These are phyloP conservation scores for Sarcophaga subvicina DNA, from an alignment of 2,888 invertebrate species.

Conservation along the genomic window DNA sequence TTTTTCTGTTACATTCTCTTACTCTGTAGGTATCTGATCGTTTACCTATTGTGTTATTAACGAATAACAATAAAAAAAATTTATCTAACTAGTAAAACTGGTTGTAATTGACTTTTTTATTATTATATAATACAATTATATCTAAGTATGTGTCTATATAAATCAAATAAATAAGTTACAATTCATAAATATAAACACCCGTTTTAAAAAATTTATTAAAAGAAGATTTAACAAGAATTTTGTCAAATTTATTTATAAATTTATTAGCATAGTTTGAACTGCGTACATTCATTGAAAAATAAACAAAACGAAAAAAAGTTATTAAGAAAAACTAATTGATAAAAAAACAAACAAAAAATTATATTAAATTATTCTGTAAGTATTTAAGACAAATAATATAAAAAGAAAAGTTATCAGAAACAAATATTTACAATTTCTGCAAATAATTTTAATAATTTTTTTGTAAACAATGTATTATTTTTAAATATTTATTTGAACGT, in stretches of 20 bases:
- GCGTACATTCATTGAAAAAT: too few relatives aligned
- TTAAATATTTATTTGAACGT: too few relatives aligned
- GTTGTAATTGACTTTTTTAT: slow-evolving; percentile 59
- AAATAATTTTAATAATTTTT: background rate
- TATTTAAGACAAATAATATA: background rate
- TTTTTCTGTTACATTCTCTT: background rate
- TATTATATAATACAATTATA: slow-evolving; percentile 17
- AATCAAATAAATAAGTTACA: slow-evolving; percentile 13
- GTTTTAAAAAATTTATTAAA: background rate
- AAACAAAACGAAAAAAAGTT: too few relatives aligned
- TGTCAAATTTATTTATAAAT: too few relatives aligned
- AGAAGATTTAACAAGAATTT: too few relatives aligned
- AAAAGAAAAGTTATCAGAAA: background rate
- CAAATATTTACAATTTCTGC: background rate
- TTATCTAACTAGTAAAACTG: slow-evolving; percentile 64
- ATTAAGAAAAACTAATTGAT: too few relatives aligned
- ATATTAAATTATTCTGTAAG: background rate
- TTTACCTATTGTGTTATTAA: background rate
- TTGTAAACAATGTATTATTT: too few relatives aligned
- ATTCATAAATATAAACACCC: background rate
- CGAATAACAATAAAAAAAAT: slow-evolving; percentile 27
- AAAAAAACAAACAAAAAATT: too few relatives aligned
- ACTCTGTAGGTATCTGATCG: background rate
- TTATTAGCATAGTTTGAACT: too few relatives aligned
- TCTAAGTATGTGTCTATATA: slow-evolving; percentile 55